Conservation (phyloP, 2,888 invertebrate species). For the Lapara coniferarum region DNA sequence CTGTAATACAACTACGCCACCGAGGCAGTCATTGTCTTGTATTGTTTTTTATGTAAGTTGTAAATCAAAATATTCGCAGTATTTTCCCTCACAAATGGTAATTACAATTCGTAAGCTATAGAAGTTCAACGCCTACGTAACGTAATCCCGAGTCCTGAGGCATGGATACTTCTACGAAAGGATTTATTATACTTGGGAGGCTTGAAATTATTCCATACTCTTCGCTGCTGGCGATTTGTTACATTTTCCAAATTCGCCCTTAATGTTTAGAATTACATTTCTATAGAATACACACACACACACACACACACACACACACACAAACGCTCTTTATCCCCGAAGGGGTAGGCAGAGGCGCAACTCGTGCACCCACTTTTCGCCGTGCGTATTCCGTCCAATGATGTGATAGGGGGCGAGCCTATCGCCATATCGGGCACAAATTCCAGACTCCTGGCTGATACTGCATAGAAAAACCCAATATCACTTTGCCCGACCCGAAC, state of each 20-base stretch:
- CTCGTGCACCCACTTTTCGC: too few species aligned
- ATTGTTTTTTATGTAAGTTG: not conserved
- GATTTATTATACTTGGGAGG: constrained; percentile 10
- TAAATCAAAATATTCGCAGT: not conserved
- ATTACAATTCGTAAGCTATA: constrained; percentile 18
- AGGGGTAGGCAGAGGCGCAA: too few species aligned
- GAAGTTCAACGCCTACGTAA: constrained; percentile 28
- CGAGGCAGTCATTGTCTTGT: too few species aligned
- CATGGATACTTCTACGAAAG: constrained; percentile 4
- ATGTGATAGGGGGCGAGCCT: too few species aligned
- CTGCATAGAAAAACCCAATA: too few species aligned
- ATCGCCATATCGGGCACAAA: too few species aligned
- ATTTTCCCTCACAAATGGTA: not conserved
- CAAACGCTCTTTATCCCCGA: too few species aligned
- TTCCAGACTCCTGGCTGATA: too few species aligned
- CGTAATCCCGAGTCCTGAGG: constrained; percentile 4
- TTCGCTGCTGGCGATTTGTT: not conserved
- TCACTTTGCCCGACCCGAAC: too few species aligned
- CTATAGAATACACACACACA: not conserved
- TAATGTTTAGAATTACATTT: constrained; percentile 6
- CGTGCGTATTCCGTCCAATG: too few species aligned
- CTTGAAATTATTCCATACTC: constrained; percentile 12
- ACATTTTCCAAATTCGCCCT: constrained; percentile 12
- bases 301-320: too few species aligned
- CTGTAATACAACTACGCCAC: too few species aligned